Evolutionary conservation across 2,113 vertebrate genomes (phyloP).

Genomic region (Chiloscyllium plagiosum): DNA sequence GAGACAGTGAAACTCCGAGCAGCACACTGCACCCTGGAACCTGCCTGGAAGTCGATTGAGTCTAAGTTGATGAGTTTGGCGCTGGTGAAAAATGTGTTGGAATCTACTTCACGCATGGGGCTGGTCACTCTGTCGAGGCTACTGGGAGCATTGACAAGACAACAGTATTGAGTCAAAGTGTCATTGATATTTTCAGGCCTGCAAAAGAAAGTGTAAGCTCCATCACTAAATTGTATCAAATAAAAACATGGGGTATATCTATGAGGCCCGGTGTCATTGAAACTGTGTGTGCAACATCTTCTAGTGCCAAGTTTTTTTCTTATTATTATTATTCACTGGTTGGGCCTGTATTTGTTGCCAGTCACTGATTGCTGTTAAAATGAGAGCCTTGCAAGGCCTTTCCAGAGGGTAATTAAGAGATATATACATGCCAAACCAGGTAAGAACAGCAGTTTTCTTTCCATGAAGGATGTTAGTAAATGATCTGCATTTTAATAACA

Average conservation of each 20-base stretch:
- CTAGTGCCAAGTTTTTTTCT: background rate
- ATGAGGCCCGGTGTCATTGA: too few relatives aligned
- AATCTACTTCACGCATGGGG: conserved; percentile 70
- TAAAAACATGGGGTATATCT: background rate
- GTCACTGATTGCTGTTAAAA: too few relatives aligned
- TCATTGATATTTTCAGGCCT: conserved; percentile 76
- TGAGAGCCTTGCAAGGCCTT: too few relatives aligned
- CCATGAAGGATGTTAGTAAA: too few relatives aligned
- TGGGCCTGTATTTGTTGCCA: too few relatives aligned
- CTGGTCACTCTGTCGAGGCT: conserved; percentile 69
- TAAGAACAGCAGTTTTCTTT: too few relatives aligned
- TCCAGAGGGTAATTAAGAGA: too few relatives aligned
- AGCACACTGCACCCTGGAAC: conserved; percentile 68
- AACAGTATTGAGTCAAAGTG: conserved; percentile 69
- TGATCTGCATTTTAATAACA: too few relatives aligned
- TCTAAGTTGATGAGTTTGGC: conserved; percentile 72
- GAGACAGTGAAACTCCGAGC: conserved; percentile 65
- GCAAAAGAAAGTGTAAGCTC: background rate
- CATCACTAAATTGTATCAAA: background rate
- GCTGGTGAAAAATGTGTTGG: conserved; percentile 73
- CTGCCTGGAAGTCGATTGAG: conserved; percentile 72
- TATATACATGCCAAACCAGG: too few relatives aligned
- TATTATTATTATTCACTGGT: too few relatives aligned
- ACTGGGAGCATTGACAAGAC: conserved; percentile 67
- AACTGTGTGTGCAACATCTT: background rate